Evolutionary conservation across 2,888 invertebrate genomes (phyloP).

Genomic region (Dicyrtoma fusca): DNA sequence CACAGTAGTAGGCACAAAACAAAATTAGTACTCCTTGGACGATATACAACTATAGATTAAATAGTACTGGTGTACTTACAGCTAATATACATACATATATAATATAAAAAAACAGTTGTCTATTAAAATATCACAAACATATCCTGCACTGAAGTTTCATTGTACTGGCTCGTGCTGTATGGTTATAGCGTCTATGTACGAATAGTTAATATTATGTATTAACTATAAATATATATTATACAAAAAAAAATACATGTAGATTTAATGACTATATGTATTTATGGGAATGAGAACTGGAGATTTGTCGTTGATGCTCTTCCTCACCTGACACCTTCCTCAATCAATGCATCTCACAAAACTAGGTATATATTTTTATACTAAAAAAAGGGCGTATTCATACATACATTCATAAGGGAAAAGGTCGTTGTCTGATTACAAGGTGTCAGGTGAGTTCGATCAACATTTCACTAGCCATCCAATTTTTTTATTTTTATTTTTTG

Average conservation of each 20-base stretch:
- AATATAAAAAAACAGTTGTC: no score
- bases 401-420: slow-evolving; percentile 37
- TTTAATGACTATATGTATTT: background rate
- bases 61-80: no score
- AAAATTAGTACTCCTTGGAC: background rate
- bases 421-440: slow-evolving; percentile 49
- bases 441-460: slow-evolving; percentile 35
- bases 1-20: background rate
- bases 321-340: slow-evolving; percentile 32
- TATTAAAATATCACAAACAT: no score
- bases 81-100: no score
- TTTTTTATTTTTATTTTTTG: background rate
- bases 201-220: no score
- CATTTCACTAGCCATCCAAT: slow-evolving; percentile 27
- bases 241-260: background rate
- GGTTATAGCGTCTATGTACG: no score
- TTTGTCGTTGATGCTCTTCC: slow-evolving; percentile 5
- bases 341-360: slow-evolving; percentile 35
- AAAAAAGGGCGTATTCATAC: slow-evolving; percentile 51
- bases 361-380: slow-evolving; percentile 52
- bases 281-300: background rate
- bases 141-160: no score
- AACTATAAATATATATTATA: background rate
- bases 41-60: no score
- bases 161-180: no score